A percentile compares a stretch with the other conserved stretches of the same genome.
Conservation (phyloP, 2,113 vertebrate genomes). For the Notothenia coriiceps region DNA sequence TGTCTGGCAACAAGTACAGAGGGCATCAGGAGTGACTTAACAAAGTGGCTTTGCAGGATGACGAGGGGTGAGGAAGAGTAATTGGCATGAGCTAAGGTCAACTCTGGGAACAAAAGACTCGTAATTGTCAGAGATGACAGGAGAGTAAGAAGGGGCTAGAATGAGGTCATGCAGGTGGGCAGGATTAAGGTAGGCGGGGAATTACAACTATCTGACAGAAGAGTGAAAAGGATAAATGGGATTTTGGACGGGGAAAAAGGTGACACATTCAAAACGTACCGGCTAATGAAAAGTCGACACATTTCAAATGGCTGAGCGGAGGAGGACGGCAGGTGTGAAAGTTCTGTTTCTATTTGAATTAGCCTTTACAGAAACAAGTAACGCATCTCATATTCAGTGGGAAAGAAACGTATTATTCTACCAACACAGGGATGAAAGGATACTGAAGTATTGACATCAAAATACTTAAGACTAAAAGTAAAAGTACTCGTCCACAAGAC, state of each 20-base stretch:
- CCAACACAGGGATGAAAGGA: no score
- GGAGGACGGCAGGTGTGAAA: background rate
- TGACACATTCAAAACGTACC: background rate
- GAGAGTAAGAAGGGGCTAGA: background rate
- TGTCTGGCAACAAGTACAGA: slow-evolving; percentile 49
- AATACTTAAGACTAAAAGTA: no score
- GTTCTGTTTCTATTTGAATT: background rate
- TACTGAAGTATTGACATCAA: no score
- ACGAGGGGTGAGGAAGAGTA: slow-evolving; percentile 5
- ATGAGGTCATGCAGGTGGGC: background rate
- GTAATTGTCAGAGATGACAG: slow-evolving; percentile 42
- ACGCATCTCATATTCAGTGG: no score
- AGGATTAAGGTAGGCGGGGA: slow-evolving; percentile 7
- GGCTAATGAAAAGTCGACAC: background rate
- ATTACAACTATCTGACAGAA: background rate
- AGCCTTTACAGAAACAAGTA: no score
- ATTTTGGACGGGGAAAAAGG: background rate
- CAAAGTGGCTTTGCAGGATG: slow-evolving; percentile 10
- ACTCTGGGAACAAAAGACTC: slow-evolving; percentile 36
- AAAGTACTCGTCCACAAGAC: no score
- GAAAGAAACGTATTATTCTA: no score
- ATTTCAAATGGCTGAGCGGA: background rate
- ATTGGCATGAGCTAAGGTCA: slow-evolving; percentile 39
- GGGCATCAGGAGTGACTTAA: slow-evolving; percentile 28
- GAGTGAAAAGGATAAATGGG: slow-evolving; percentile 10